These are phyloP conservation scores for Amaurobius ferox DNA, from an alignment of 2,888 invertebrate genomes.

Conservation along the genomic window DNA sequence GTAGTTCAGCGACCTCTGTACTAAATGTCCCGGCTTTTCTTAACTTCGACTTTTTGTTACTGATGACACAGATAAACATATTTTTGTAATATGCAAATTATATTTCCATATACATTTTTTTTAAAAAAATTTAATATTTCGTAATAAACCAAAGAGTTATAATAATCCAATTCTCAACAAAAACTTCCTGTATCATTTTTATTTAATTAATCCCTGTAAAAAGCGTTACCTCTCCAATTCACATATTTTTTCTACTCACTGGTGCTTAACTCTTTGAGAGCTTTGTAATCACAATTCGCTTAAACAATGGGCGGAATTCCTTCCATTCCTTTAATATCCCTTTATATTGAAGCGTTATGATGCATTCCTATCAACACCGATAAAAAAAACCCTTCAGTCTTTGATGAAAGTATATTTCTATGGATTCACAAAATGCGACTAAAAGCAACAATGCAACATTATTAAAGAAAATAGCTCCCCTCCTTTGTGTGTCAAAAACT, in stretches of 20 bases:
- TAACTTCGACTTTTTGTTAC: too few relatives aligned
- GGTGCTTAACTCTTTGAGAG: neutral
- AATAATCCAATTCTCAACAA: too few relatives aligned
- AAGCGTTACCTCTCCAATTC: neutral
- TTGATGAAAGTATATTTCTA: neutral
- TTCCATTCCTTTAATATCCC: neutral
- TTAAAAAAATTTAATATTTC: too few relatives aligned
- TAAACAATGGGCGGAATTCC: neutral
- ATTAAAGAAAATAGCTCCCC: slow-evolving; percentile 38
- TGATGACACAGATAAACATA: too few relatives aligned
- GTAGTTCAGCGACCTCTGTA: too few relatives aligned
- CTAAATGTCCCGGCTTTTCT: too few relatives aligned
- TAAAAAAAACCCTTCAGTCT: neutral
- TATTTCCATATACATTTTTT: too few relatives aligned
- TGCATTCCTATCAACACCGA: neutral
- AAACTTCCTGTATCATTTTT: too few relatives aligned
- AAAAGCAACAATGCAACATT: slow-evolving; percentile 60
- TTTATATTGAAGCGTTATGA: neutral
- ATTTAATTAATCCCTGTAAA: too few relatives aligned
- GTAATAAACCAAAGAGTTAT: too few relatives aligned
- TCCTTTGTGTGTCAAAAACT: slow-evolving; percentile 33
- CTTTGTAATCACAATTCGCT: neutral
- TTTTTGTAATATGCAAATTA: too few relatives aligned
- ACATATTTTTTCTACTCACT: neutral
- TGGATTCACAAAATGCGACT: slow-evolving; percentile 44